phyloP scores from a whole-genome alignment of 2,888 invertebrate species.

The Pachydiplax longipennis region DNA sequence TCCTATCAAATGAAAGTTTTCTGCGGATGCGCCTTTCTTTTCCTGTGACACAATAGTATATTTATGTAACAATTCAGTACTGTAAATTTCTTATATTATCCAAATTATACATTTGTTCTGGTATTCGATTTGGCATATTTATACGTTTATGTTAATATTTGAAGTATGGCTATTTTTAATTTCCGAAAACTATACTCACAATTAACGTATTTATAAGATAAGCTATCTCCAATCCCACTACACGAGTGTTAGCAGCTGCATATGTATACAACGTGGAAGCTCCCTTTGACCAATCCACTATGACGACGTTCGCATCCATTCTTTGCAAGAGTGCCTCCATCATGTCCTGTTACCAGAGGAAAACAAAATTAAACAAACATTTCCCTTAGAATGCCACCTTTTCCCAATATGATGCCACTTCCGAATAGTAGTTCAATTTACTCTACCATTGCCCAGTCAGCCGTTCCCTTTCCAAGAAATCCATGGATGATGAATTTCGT shows the following conservation, averaged over 20 bases:
- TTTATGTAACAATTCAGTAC: too few species aligned
- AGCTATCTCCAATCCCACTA: constrained; percentile 83
- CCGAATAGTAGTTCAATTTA: neutral
- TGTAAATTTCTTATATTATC: too few species aligned
- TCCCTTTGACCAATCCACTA: constrained; percentile 88
- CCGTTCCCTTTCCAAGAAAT: constrained; percentile 84
- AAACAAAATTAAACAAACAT: neutral
- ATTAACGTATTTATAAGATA: constrained; percentile 78
- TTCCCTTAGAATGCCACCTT: too few species aligned
- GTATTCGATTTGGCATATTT: too few species aligned
- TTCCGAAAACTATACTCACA: constrained; percentile 60
- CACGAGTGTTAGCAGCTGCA: constrained; percentile 85
- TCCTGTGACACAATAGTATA: neutral
- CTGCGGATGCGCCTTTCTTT: neutral
- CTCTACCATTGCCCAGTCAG: constrained; percentile 76
- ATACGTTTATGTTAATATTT: too few species aligned
- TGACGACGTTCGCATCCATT: constrained; percentile 79
- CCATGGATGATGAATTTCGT: constrained; percentile 89
- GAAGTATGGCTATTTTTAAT: too few species aligned
- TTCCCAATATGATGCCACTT: too few species aligned
- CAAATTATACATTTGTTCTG: too few species aligned
- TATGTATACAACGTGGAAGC: constrained; percentile 84
- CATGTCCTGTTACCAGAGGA: constrained; percentile 68
- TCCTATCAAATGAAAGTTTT: neutral
- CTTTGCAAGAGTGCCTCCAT: constrained; percentile 79